Evolutionary conservation across 2,113 vertebrate genomes (phyloP).

Genomic region (Bucco capensis): DNA sequence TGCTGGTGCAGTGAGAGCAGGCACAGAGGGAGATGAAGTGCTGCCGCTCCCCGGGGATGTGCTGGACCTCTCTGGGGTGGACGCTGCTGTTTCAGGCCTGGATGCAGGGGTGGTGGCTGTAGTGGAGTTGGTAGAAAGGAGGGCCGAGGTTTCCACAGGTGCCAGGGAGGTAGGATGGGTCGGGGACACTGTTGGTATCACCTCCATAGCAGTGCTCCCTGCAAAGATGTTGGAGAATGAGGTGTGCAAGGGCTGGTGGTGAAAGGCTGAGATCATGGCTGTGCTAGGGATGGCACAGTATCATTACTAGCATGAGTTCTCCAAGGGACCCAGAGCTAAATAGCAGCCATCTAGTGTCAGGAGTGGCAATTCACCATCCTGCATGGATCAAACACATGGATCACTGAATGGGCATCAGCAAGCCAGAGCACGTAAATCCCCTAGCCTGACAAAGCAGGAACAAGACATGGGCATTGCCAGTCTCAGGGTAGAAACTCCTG

Average conservation of each 20-base stretch:
- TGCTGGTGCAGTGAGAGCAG: not conserved
- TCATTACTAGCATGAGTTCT: not conserved
- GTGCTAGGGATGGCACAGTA: not conserved
- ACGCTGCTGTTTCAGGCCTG: not conserved
- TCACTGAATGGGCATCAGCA: not conserved
- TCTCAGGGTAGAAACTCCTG: not conserved
- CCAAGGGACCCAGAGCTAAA: accelerated
- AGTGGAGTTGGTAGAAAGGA: not conserved
- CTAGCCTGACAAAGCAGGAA: not conserved
- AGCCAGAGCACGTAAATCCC: not conserved
- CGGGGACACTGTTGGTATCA: not conserved
- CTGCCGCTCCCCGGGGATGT: not conserved
- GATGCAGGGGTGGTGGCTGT: not conserved
- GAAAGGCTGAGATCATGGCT: not conserved
- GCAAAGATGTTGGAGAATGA: not conserved
- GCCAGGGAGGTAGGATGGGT: not conserved
- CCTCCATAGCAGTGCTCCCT: not conserved
- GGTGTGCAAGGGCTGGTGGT: not conserved
- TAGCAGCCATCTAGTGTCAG: accelerated
- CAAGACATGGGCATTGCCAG: accelerated
- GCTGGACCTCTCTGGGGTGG: not conserved
- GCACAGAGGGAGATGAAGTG: accelerated
- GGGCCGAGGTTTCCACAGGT: not conserved
- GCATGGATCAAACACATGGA: not conserved
- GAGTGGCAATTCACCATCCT: not conserved